phyloP scores from a whole-genome alignment of 2,797 vertebrate genomes.

The Gorsachius magnificus region DNA sequence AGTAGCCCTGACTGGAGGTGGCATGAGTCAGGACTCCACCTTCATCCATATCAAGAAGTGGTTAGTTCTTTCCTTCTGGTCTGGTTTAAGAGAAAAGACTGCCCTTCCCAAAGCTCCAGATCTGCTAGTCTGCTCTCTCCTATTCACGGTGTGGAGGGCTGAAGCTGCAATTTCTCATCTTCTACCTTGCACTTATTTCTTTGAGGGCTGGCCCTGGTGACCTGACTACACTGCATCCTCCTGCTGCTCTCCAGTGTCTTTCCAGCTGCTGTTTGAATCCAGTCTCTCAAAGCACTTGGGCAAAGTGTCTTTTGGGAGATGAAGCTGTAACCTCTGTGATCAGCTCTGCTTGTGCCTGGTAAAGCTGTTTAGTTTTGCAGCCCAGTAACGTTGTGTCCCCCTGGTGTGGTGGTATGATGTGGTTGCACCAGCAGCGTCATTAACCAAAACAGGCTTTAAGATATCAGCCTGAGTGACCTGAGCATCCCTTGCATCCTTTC shows the following conservation, averaged over 20 bases:
- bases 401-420: neutral
- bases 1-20: neutral
- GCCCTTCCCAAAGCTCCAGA: neutral
- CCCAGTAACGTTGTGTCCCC: accelerated
- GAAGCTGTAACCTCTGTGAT: neutral
- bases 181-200: neutral
- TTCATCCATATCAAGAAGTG: neutral
- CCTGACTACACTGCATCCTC: neutral
- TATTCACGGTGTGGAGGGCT: neutral
- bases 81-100: neutral
- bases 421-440: neutral
- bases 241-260: neutral
- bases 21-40: neutral
- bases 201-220: neutral
- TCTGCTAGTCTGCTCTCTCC: neutral
- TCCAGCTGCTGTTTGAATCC: neutral
- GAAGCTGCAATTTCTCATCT: neutral
- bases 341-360: neutral
- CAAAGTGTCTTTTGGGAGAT: neutral
- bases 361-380: neutral
- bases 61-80: neutral
- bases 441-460: neutral
- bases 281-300: neutral
- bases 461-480: neutral
- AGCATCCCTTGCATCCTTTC: neutral